Base-by-base conservation (phyloP, 2,888 invertebrate genomes). In the Drosophila percnosoma region DNA sequence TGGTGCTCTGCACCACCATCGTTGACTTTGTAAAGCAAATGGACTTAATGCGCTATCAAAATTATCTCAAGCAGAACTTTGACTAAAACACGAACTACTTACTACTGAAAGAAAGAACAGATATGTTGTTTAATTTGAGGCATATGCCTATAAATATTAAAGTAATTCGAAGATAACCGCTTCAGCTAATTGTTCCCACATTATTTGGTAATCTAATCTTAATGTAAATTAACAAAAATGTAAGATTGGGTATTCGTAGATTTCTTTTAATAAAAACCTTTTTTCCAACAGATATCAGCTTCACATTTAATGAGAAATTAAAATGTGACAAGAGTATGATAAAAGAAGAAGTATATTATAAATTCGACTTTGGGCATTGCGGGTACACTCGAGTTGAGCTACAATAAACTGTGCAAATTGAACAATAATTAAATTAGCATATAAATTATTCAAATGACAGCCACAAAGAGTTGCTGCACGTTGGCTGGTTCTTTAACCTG, bases 371-470 rank as follows among this genome's bases (percentile, higher is more conserved):
- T 31, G 13, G 7, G 8, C n/a, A 40, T 42, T 65, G 48, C 13
- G 60, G 38, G 11, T 31, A 24, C 31, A 38, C 38, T 72, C 49
- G 33, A 49, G 42, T 33, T 57, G 45, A 38, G 68, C 62, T 34
- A 73, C 73, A 78, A 80, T 78, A 77, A 79, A 77, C 77, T 71
- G 73, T 70, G 73, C 81, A 88, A 84, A 84, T 84, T 88, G 82
- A 77, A 82, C 73, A 75, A 80, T 84, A 87, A 85, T 85, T 87
- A 80, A 85, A 87, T 89, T 84, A 85, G 82, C 78, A 72, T 80
- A 75, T 83, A 82, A 82, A 85, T 85, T 72, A 85, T 88, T 85
- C 64, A 88, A 78, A 71, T 75, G 75, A 78, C 84, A 81, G 60
- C 72, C 66, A 53, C 72, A 80, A 71, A 53, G 55, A 58, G 66